Conservation (phyloP, 2,888 invertebrate genomes). For the Sinopyrophorus schimmeli region DNA sequence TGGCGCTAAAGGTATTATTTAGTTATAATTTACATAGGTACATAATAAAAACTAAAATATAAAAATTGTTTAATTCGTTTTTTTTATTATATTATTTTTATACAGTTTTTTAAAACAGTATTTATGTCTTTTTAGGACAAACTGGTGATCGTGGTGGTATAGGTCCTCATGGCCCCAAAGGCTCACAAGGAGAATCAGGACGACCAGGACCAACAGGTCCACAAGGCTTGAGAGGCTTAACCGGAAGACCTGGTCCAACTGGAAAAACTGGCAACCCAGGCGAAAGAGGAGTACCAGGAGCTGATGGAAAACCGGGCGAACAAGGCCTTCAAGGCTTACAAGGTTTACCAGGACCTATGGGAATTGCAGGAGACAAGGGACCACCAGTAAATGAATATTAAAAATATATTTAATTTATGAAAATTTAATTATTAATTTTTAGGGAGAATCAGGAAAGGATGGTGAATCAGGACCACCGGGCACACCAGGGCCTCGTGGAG, state of each 20-base stretch:
- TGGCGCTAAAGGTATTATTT: conserved; percentile 67
- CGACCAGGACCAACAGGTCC: conserved; percentile 62
- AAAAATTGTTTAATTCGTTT: no score
- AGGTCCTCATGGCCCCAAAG: conserved; percentile 67
- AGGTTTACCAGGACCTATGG: conserved; percentile 78
- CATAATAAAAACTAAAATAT: not conserved
- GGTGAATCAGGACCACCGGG: conserved; percentile 79
- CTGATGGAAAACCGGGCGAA: conserved; percentile 85
- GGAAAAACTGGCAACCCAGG: conserved; percentile 73
- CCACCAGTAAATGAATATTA: conserved; percentile 59
- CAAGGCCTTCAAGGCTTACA: conserved; percentile 78
- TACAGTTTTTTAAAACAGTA: not conserved
- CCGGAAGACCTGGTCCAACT: conserved; percentile 70
- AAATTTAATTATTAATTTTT: conserved; percentile 4
- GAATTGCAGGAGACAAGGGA: conserved; percentile 78
- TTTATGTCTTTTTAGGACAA: conserved; percentile 57
- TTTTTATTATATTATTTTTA: not conserved
- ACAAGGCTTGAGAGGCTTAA: conserved; percentile 64
- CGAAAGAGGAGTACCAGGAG: conserved; percentile 75
- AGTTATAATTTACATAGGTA: not conserved
- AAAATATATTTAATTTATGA: not conserved
- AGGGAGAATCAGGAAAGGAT: conserved; percentile 81
- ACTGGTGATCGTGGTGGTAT: conserved; percentile 72
- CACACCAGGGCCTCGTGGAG: conserved; percentile 75
- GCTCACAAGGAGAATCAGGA: conserved; percentile 63